Evolutionary conservation across 2,797 vertebrate genomes (phyloP).

Genomic region (Gallirallus australis): DNA sequence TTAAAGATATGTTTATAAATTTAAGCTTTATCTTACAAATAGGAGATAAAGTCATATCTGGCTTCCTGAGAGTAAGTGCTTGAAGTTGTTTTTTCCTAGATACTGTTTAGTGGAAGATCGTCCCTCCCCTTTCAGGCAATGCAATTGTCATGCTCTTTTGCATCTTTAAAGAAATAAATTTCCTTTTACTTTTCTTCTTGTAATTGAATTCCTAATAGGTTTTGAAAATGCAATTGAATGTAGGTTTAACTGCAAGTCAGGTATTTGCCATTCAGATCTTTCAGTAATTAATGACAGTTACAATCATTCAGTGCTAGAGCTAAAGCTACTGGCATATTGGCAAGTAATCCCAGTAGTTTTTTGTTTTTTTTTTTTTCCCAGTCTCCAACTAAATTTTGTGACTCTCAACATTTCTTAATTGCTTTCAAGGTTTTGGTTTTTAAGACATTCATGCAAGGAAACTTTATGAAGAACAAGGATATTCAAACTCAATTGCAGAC

Average conservation of each 20-base stretch:
- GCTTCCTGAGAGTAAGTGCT: not conserved
- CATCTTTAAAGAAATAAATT: not conserved
- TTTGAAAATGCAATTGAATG: not conserved
- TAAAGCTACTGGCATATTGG: not conserved
- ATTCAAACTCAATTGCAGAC: not conserved
- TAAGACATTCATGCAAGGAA: not conserved
- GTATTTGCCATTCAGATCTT: not conserved
- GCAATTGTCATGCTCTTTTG: not conserved
- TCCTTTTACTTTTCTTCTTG: not conserved
- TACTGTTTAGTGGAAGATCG: not conserved
- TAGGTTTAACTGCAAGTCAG: not conserved
- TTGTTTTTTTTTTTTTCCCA: not conserved
- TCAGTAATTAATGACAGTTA: not conserved
- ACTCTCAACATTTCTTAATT: not conserved
- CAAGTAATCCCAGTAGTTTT: not conserved
- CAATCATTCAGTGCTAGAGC: not conserved
- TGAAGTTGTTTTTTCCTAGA: not conserved
- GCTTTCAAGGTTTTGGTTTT: not conserved
- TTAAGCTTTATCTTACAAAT: not conserved
- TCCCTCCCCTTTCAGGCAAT: not conserved
- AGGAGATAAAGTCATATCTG: not conserved
- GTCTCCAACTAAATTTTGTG: not conserved
- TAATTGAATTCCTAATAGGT: not conserved
- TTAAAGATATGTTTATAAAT: not conserved
- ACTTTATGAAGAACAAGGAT: not conserved